These are phyloP conservation scores for Trypoxylus dichotomus DNA, from an alignment of 1,140 invertebrate species.

Conservation along the genomic window DNA sequence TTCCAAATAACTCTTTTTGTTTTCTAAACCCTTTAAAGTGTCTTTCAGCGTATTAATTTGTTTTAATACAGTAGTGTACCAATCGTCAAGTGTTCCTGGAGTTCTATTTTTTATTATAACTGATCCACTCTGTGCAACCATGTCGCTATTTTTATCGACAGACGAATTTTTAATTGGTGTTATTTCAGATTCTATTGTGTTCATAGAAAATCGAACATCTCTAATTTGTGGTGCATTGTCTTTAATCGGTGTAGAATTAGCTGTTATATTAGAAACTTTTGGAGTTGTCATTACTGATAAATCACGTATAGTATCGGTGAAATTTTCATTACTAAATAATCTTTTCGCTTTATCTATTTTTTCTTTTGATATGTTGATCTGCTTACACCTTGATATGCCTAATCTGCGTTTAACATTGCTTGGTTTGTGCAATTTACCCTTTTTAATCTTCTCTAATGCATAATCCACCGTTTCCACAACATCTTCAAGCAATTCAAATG, in stretches of 20 bases:
- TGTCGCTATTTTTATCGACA: background rate
- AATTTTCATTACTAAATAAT: conserved; percentile 36
- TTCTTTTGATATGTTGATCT: conserved; percentile 34
- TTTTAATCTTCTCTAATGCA: conserved; percentile 27
- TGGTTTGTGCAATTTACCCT: background rate
- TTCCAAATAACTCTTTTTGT: conserved; percentile 29
- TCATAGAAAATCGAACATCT: background rate
- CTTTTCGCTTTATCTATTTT: conserved; percentile 35
- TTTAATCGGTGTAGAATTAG: background rate
- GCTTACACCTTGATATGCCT: conserved; percentile 33
- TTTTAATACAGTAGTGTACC: conserved; percentile 25
- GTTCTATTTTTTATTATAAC: background rate
- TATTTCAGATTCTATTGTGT: background rate
- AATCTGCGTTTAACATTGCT: conserved; percentile 29
- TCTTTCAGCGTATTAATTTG: conserved; percentile 34
- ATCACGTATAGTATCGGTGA: background rate
- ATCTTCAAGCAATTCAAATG: conserved; percentile 33
- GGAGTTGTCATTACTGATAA: background rate
- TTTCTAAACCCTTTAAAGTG: conserved; percentile 30
- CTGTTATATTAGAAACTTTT: background rate
- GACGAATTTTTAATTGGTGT: background rate
- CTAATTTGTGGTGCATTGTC: background rate
- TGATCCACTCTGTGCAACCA: background rate
- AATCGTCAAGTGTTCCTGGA: conserved; percentile 31
- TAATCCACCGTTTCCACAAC: conserved; percentile 32